Conservation (phyloP, 2,113 vertebrate genomes). For the Gymnarchus niloticus region DNA sequence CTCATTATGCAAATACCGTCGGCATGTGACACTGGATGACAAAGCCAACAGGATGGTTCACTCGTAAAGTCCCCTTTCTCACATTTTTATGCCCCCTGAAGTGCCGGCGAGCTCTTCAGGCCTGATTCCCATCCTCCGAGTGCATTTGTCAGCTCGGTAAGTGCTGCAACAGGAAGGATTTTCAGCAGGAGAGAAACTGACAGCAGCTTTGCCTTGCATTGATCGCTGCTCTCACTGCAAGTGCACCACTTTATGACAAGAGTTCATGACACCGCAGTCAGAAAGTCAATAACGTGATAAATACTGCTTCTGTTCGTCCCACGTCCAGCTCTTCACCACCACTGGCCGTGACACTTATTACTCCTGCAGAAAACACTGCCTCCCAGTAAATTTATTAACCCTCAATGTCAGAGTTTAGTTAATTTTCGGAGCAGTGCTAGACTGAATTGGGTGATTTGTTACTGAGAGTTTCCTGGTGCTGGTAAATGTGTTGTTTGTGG, state of each 20-base stretch:
- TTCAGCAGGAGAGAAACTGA: constrained; percentile 69
- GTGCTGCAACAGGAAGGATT: constrained; percentile 69
- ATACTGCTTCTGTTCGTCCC: constrained; percentile 72
- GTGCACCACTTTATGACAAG: constrained; percentile 79
- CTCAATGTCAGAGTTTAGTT: constrained; percentile 74
- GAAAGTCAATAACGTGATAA: constrained; percentile 79
- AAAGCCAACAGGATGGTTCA: background rate
- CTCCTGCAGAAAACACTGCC: constrained; percentile 83
- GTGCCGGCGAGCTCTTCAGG: background rate
- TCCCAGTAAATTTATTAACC: constrained; percentile 75
- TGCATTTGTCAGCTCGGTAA: constrained; percentile 70
- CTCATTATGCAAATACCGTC: background rate
- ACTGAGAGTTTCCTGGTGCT: constrained; percentile 25
- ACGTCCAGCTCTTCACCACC: constrained; percentile 76
- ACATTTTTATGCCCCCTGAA: background rate
- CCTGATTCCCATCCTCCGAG: constrained; percentile 33
- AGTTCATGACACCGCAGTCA: constrained; percentile 74
- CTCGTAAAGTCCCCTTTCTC: background rate
- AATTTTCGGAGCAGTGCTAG: constrained; percentile 78
- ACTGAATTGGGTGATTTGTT: constrained; percentile 35
- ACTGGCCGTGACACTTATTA: constrained; percentile 86
- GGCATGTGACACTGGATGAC: too few species aligned
- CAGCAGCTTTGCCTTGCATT: constrained; percentile 69
- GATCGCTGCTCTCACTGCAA: constrained; percentile 63
- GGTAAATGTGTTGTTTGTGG: constrained; percentile 17